Percentiles rank a stretch among this genome's conserved stretches.
Conservation (phyloP, 2,113 vertebrate genomes). For the Calyptomena viridis region DNA sequence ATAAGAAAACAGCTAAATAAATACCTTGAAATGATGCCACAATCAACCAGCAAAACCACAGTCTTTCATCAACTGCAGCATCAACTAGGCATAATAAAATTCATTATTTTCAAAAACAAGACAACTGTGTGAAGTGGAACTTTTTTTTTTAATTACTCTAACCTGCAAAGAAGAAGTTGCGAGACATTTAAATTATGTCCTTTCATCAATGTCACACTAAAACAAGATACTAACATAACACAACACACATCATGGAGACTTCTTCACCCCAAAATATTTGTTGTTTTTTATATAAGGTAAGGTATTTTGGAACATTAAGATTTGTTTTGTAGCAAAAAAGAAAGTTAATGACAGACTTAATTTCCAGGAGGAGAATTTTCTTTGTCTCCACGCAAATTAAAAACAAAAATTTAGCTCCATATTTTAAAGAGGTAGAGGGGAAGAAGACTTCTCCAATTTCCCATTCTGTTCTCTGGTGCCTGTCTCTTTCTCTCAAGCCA, state of each 20-base stretch:
- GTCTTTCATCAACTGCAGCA: slow-evolving; percentile 17
- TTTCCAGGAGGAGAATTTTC: background rate
- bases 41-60: slow-evolving; percentile 23
- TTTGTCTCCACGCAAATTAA: background rate
- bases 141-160: slow-evolving; percentile 59
- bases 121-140: background rate
- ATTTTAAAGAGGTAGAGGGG: background rate
- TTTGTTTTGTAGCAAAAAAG: background rate
- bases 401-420: background rate
- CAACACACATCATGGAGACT: background rate
- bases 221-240: background rate
- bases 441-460: background rate
- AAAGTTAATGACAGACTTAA: background rate
- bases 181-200: slow-evolving; percentile 53
- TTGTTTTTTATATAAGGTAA: background rate
- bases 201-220: background rate
- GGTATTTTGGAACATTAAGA: background rate
- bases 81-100: slow-evolving; percentile 39
- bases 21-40: slow-evolving; percentile 51
- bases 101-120: slow-evolving; percentile 35
- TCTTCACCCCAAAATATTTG: background rate
- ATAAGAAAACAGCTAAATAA: slow-evolving; percentile 25
- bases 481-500: background rate
- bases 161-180: slow-evolving; percentile 76
- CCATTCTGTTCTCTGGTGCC: background rate